Base-by-base conservation (phyloP, 2,797 vertebrate genomes). In the Poecile montanus region DNA sequence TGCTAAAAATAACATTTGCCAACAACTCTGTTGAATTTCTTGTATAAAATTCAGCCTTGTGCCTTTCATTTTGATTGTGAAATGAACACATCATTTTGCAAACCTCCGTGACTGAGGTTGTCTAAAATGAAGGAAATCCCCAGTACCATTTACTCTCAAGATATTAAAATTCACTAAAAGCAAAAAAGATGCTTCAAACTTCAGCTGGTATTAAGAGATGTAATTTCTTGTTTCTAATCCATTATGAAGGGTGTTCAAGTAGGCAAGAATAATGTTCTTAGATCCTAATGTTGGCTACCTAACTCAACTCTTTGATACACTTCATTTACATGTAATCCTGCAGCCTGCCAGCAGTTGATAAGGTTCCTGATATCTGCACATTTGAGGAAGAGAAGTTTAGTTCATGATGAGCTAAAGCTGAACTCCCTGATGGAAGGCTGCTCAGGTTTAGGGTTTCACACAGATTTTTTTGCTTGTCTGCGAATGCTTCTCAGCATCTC, bases 271-370 rank as follows among this genome's bases (percentile, higher is more conserved):
- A 88, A 89, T 19, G 51, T 92, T 94, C 91, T 93, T 72, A 89
- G 94, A 81, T 93, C 71, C 82, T 88, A 89, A 91, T 67, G 57
- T 86, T 92, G 95, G 86, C 71, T 93, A 94, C 96, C 95, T 96
- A 89, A 93, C 91, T 91, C 34, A 3, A 92, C 88, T 79, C 92
- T 96, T 97, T 97, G 94, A 96, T 94, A 96, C 74, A 67, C 95
- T 89, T 96, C 90, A 98, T 97, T 97, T 96, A 96, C 96, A 96
- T 97, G 94, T 97, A 97, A 97, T 98, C 98, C 96, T 88, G 79
- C 80, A 95, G 96, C 71, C 96, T 97, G 97, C 96, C 89, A 95
- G 91, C 67, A 89, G 38, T 97, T 96, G 97, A 98, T 98, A 98
- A 98, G 92, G 81, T 84, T 91, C 67, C 86, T 86, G 95, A 97